These are phyloP conservation scores for Austrofundulus limnaeus DNA, from an alignment of 2,113 vertebrate species.

Conservation along the genomic window DNA sequence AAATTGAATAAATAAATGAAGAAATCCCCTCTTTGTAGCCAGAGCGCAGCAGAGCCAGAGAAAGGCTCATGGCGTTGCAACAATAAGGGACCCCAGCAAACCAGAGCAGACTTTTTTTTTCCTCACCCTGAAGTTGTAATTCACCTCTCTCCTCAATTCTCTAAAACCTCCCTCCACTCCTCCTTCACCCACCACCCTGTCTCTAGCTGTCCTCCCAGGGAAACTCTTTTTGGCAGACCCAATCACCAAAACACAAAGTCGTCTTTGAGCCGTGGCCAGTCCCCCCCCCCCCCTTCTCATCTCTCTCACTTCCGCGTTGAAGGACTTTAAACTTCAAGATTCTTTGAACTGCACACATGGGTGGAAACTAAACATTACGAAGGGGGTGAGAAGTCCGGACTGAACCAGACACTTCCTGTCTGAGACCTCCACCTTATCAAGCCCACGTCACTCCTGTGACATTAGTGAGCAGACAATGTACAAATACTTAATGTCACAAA, in stretches of 20 bases:
- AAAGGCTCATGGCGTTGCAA: constrained; percentile 80
- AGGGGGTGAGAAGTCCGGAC: constrained; percentile 37
- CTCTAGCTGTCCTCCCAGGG: constrained; percentile 79
- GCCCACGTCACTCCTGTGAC: constrained; percentile 1
- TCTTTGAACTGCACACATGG: constrained; percentile 84
- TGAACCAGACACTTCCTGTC: constrained; percentile 38
- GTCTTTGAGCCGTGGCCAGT: constrained; percentile 79
- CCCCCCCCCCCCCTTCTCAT: no score
- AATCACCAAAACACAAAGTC: constrained; percentile 81
- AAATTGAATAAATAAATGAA: constrained; percentile 89
- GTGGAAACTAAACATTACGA: constrained; percentile 75
- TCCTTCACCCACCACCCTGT: constrained; percentile 56
- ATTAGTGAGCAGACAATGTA: not conserved
- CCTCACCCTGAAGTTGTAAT: constrained; percentile 67
- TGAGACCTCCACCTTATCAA: constrained; percentile 27
- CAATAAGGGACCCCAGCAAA: constrained; percentile 74
- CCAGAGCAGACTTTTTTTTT: constrained; percentile 57
- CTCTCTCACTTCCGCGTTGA: constrained; percentile 87
- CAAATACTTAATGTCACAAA: not conserved
- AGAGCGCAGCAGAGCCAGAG: constrained; percentile 80
- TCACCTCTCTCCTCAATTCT: constrained; percentile 54
- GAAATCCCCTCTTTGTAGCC: constrained; percentile 85
- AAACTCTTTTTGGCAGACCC: constrained; percentile 66
- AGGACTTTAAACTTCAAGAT: constrained; percentile 84
- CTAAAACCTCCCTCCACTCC: constrained; percentile 41